Conservation (phyloP, 2,797 vertebrate species). For the Fistularia tabacaria region DNA sequence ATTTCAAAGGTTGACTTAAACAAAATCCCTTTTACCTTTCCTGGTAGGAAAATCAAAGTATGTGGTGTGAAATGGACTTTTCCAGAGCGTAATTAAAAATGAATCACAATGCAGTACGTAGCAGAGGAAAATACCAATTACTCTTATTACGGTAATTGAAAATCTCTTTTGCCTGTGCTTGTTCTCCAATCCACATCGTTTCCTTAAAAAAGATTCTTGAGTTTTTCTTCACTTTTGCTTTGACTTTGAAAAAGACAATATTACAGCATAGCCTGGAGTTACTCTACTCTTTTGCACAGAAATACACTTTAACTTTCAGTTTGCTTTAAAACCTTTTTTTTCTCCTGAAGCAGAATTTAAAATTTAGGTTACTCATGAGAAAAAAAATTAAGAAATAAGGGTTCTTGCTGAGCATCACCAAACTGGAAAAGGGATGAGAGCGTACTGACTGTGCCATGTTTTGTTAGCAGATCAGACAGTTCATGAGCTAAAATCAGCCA, state of each 20-base stretch:
- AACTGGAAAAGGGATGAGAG: conserved; percentile 10
- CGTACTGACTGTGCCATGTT: conserved; percentile 1
- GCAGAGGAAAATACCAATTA: no score
- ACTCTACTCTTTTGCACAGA: conserved; percentile 16
- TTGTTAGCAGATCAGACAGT: no score
- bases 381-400: conserved; percentile 11
- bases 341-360: conserved; percentile 28
- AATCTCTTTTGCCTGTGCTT: conserved; percentile 6
- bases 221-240: conserved; percentile 7
- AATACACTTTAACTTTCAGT: conserved; percentile 26
- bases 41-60: conserved; percentile 1
- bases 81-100: conserved; percentile 3
- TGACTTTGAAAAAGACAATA: not conserved
- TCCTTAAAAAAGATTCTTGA: conserved; percentile 6
- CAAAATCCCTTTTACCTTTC: not conserved
- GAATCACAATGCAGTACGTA: conserved; percentile 26
- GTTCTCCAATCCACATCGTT: conserved; percentile 15
- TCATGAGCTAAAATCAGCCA: no score
- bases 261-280: conserved; percentile 24
- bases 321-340: conserved; percentile 22
- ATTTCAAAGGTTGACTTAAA: no score
- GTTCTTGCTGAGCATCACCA: conserved; percentile 13
- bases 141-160: conserved; percentile 20
- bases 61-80: not conserved
- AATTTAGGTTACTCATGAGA: conserved; percentile 23